Evolutionary conservation across 2,888 invertebrate species (phyloP), one percentile per base, ranked within the genome.

Genomic region (Himalopsyche kuldschensis): DNA sequence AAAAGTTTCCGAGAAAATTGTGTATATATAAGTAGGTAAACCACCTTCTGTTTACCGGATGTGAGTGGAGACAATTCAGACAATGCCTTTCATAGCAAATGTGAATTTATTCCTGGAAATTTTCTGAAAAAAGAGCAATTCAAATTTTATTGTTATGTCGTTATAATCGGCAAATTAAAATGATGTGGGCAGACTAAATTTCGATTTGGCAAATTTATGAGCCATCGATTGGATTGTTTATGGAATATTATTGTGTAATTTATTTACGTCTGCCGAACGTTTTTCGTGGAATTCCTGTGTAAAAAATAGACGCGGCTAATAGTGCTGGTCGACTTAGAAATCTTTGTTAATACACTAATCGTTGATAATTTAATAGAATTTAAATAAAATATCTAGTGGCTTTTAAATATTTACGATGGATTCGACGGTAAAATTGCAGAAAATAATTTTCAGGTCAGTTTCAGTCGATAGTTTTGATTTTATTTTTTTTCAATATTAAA

Each of bases 11-110:
- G 20, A 55, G 55, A 55, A 55, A 24, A 55, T 55, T 55, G 48
- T 55, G 55, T 3, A 41, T 15, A 15, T 2, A 3, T 41, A 41
- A 4, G 41, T 41, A 41, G 41, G 55, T 55, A 20, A 55, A 6
- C 55, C 20, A 55, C 55, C 76, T n/a, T 27, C 31, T 78, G 82
- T 79, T 82, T 82, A 82, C 82, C 48, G 77, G 46, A 30, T 27
- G 55, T 8, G 41, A 75, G 5, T 79, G 82, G 69, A 82, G 82
- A 82, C 82, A 78, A 55, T 55, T 20, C 55, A 82, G 82, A 82
- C 82, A 78, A 55, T 55, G 55, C 55, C 55, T 20, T 55, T 55
- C 55, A 20, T 55, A 55, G 55, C 20, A 6, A 55, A 55, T 55
- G 24, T 55, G 55, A 55, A 24, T 55, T 20, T 55, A 55, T 55